Percentiles rank a stretch among this genome's conserved stretches.
These are phyloP conservation scores for Centropus bengalensis DNA, from an alignment of 2,113 vertebrate species.

Conservation along the genomic window DNA sequence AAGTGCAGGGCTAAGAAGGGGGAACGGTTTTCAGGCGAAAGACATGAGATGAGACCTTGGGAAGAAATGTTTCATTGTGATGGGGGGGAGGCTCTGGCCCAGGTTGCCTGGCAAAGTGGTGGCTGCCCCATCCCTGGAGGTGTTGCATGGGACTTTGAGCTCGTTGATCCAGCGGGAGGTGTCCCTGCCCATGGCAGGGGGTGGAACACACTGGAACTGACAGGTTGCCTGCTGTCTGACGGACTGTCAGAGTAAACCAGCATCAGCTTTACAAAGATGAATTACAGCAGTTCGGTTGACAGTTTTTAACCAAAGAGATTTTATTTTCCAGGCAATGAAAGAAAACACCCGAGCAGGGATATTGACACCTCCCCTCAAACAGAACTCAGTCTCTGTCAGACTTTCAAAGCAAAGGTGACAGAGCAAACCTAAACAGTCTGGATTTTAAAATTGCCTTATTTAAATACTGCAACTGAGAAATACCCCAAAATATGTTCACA, in stretches of 20 bases:
- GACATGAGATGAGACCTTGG: too few species aligned
- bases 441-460: too few species aligned
- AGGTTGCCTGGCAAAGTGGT: too few species aligned
- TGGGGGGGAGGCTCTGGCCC: too few species aligned
- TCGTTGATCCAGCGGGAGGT: too few species aligned
- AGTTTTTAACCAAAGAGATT: slow-evolving; percentile 32
- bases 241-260: neutral
- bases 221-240: neutral
- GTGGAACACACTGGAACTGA: too few species aligned
- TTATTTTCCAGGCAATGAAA: slow-evolving; percentile 54
- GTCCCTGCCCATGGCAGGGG: too few species aligned
- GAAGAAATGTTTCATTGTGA: too few species aligned
- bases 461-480: slow-evolving; percentile 6
- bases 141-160: too few species aligned
- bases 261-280: neutral
- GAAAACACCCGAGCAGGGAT: slow-evolving; percentile 30
- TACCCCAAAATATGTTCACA: neutral
- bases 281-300: neutral
- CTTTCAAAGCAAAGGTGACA: neutral
- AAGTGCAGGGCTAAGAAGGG: too few species aligned
- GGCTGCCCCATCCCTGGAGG: too few species aligned
- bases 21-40: too few species aligned
- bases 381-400: neutral
- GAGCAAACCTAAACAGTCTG: slow-evolving; percentile 4
- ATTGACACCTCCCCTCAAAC: neutral